phyloP scores from a whole-genome alignment of 2,797 vertebrate species.

The Cuculus canorus region DNA sequence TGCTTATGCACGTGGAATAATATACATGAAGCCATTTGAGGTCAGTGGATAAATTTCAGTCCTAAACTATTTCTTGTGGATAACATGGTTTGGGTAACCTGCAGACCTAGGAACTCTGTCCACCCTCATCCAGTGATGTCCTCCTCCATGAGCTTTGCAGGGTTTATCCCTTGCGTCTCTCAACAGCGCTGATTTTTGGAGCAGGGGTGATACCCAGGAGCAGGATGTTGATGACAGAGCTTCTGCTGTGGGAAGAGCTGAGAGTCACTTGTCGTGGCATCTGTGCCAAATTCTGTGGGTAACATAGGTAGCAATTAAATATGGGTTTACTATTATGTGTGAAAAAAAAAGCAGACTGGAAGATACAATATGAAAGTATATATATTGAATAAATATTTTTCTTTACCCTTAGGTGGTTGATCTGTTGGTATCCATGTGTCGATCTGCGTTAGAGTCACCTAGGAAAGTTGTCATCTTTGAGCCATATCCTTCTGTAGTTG shows the following conservation, averaged over 20 bases:
- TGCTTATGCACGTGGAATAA: neutral
- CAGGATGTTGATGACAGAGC: too few species aligned
- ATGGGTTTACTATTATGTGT: neutral
- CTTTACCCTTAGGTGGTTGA: slow-evolving; percentile 83
- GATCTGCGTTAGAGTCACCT: slow-evolving; percentile 87
- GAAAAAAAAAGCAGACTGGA: neutral
- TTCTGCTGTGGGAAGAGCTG: too few species aligned
- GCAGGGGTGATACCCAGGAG: too few species aligned
- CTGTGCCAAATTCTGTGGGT: neutral
- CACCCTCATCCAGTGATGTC: too few species aligned
- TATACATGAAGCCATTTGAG: neutral
- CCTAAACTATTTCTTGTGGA: neutral
- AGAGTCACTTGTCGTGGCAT: too few species aligned
- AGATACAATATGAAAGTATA: neutral
- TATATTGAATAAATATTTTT: neutral
- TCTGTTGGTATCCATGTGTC: slow-evolving; percentile 88
- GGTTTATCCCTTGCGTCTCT: too few species aligned
- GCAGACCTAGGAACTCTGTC: too few species aligned
- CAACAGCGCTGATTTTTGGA: too few species aligned
- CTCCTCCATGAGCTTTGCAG: too few species aligned
- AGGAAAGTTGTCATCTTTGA: slow-evolving; percentile 90
- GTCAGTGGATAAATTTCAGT: neutral
- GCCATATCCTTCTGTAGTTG: slow-evolving; percentile 90
- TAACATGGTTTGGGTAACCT: neutral
- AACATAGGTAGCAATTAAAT: neutral